Evolutionary conservation across 2,888 invertebrate genomes (phyloP), one percentile per base, ranked within the genome.

Genomic region (Polia nebulosa): DNA sequence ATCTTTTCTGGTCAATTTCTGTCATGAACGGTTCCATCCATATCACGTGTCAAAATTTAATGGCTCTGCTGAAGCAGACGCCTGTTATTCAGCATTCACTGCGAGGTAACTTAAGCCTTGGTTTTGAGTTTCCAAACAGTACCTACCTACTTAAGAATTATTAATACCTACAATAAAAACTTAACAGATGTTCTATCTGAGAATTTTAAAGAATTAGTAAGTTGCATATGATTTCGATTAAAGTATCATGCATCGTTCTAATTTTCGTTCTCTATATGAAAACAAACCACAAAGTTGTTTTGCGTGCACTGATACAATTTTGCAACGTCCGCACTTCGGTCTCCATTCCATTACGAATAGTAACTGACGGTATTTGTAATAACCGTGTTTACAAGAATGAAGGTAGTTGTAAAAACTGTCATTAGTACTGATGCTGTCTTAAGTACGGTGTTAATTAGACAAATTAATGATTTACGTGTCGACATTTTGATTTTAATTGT

Each of bases 301-400:
- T 53, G 57, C 59, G 52, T 76, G 81, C 27, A 41, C 13, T 49
- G 44, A 49, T 65, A 52, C 27, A 34, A n/a, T 68, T 58, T 62
- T 29, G 68, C 29, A 68, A 81, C 27, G 17, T 78, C 63, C 68
- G 68, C 67, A 61, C 45, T 49, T 36, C 22, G 5, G 29, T 27
- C 9, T 44, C 36, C 20, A 3, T n/a, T 22, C 9, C 44, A 53
- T 55, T 67, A 49, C 64, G 52, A 68, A 70, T 47, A 20, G 34
- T 49, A 51, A 17, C 22, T 41, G 34, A 63, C 60, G 11, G 27
- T 36, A 52, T 47, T 36, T 41, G 44, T 61, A 69, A 81, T 81
- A 53, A 62, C 58, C 47, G 32, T 59, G 2, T 55, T 66, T 58
- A 65, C 11, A 25, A 55, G 39, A 75, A 47, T 4, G 58, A 56